Evolutionary conservation across 2,888 invertebrate species (phyloP).

Genomic region (Parthenolecanium corni): DNA sequence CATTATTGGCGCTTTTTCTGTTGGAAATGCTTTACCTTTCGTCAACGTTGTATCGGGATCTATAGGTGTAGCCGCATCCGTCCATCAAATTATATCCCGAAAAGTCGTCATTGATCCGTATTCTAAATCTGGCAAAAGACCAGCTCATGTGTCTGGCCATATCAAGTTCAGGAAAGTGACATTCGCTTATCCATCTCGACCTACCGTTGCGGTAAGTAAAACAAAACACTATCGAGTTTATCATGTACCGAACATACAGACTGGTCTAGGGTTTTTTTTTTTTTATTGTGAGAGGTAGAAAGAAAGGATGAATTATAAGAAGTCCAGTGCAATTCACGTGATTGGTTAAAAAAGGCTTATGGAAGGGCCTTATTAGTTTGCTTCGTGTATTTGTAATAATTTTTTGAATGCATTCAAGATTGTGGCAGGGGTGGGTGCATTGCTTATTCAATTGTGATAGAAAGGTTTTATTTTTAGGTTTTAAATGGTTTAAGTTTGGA

Average conservation of each 20-base stretch:
- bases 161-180: conserved; percentile 60
- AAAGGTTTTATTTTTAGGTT: too few species aligned
- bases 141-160: conserved; percentile 43
- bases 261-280: too few species aligned
- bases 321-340: background rate
- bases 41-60: conserved; percentile 68
- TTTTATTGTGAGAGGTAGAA: too few species aligned
- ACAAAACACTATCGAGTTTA: too few species aligned
- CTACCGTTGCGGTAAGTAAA: conserved; percentile 43
- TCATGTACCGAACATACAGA: too few species aligned
- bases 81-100: conserved; percentile 65
- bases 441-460: too few species aligned
- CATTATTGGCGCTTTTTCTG: conserved; percentile 59
- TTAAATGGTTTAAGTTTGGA: conserved; percentile 53
- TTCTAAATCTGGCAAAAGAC: conserved; percentile 45
- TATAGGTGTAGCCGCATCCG: conserved; percentile 62
- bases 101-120: conserved; percentile 61
- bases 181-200: conserved; percentile 71
- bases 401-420: too few species aligned
- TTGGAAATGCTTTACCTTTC: conserved; percentile 73
- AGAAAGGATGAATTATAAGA: background rate
- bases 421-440: too few species aligned
- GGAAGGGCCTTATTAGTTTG: too few species aligned
- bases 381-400: too few species aligned
- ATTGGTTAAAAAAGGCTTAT: too few species aligned